Base-by-base conservation (phyloP, 2,797 vertebrate species). In the Alcedo quadribrachys region DNA sequence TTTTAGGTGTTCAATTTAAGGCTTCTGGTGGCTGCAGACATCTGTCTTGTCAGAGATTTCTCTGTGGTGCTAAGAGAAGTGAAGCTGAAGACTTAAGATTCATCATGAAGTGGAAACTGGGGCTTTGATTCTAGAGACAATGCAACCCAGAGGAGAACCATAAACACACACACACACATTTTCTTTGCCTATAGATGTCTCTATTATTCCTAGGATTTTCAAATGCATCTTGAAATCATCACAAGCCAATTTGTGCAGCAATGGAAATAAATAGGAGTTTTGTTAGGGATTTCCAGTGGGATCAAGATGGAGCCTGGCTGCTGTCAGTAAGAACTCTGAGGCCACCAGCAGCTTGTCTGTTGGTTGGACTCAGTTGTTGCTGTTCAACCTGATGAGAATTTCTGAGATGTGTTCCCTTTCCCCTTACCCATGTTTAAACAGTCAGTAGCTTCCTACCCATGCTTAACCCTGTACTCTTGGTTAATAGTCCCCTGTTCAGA, bases 1-100 rank as follows among this genome's bases (percentile, higher is more conserved):
- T 94, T 96, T 94, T 92, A 91, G 94, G n/a, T 90, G 81, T 70
- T 90, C 79, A 94, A 32, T 96, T 90, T 94, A 87, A 78, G 81
- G 82, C 86, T 96, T 73, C 81, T 90, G 73, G 84, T 94, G 90
- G 85, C 96, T 95, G 87, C 82, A 95, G 92, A 91, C 92, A 93
- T 93, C 91, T 94, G 91, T 86, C 92, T 96, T 92, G 87, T 89
- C 91, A 89, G 90, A 96, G 90, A 92, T 93, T 92, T 91, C 95
- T 95, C 85, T 4, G 7, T 77, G 88, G 86, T 91, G 94, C 76
- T 94, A 95, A 90, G 65, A 92, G 91, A 92, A 95, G 81, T 40
- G 67, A 85, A 87, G 83, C 80, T 82, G 66, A 93, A 89, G 89
- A 69, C 67, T 94, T 76, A 46, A 46, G 85, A 90, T 94, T 86